These are phyloP conservation scores for Drosophila busckii DNA, from an alignment of 1,140 invertebrate species.

Conservation along the genomic window DNA sequence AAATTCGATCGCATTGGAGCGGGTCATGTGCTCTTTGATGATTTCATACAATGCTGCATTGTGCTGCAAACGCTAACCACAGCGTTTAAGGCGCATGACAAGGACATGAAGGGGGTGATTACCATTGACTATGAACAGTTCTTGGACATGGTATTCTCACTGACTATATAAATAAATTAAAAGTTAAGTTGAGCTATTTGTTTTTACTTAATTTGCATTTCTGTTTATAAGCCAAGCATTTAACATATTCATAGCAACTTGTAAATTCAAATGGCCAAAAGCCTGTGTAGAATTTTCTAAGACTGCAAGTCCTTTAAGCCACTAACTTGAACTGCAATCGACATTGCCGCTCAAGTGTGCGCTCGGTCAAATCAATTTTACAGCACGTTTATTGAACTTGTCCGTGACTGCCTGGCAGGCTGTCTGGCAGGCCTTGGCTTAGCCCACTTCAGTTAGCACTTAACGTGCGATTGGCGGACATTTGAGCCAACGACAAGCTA, in stretches of 20 bases:
- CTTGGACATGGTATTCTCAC: conserved; percentile 93
- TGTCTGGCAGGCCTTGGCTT: too few relatives aligned
- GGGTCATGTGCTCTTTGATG: conserved; percentile 96
- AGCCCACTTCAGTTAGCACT: conserved; percentile 50
- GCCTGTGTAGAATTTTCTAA: too few relatives aligned
- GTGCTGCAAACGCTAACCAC: conserved; percentile 92
- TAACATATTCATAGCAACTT: too few relatives aligned
- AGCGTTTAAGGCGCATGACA: conserved; percentile 92
- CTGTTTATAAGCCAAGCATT: too few relatives aligned
- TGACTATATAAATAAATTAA: conserved; percentile 89
- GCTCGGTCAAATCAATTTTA: conserved; percentile 70
- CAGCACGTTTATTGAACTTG: conserved; percentile 67
- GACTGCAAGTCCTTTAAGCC: too few relatives aligned
- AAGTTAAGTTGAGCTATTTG: too few relatives aligned
- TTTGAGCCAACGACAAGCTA: conserved; percentile 24
- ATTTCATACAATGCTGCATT: conserved; percentile 98
- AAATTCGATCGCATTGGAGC: conserved; percentile 95
- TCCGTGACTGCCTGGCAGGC: conserved; percentile 21
- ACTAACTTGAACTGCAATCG: conserved; percentile 17
- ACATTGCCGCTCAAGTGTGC: conserved; percentile 34
- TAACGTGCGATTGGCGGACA: conserved; percentile 44
- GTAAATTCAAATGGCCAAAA: too few relatives aligned
- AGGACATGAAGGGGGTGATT: conserved; percentile 95
- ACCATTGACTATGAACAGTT: conserved; percentile 98
- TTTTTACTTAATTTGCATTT: too few relatives aligned